Evolutionary conservation across 2,113 vertebrate species (phyloP), one percentile per base, ranked within the genome.

Genomic region (Hyla sarda): DNA sequence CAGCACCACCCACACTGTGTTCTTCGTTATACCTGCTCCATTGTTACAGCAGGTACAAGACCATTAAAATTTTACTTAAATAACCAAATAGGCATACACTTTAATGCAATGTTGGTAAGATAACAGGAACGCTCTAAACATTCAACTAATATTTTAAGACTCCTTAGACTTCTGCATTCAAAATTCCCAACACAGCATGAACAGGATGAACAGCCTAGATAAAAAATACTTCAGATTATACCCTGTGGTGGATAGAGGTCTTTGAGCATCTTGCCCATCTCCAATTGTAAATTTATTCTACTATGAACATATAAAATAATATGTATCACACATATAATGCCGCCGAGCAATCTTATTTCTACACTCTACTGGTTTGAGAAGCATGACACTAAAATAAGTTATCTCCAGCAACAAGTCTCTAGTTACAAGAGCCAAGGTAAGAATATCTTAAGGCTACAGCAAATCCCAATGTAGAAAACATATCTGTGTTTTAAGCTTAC

Each of bases 381-480:
- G 14, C 32, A 54, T 77, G 54, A 34, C 11, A 77, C 67, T 71
- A 77, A 77, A 54, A 54, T 77, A 79, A 79, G 76, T 58, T 56
- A 79, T 79, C 76, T 37, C 5, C 11, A 13, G 45, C 58, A 58
- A 54, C 30, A 56, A 58, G 52, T 37, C 52, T 34, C 30, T 58
- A 5, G 30, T 58, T 37, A 58, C 52, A 54, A 12, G 17, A 78
- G 48, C 47, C 28, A 19, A 52, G 50, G 16, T 34, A 11, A 56
- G 5, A 79, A 79, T 58, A 58, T 79, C 76, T 56, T 19, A 78
- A 34, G 52, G 28, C 75, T 34, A 78, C 8, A 78, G 52, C 76
- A 58, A 78, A 69, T 69, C 62, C 52, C 58, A 65, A 23, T 69
- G 34, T 32, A 12, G 62, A 62, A 80, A 50, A 13, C 30, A 23